phyloP scores from a whole-genome alignment of 2,888 invertebrate genomes.

The Cerastis rubricosa region DNA sequence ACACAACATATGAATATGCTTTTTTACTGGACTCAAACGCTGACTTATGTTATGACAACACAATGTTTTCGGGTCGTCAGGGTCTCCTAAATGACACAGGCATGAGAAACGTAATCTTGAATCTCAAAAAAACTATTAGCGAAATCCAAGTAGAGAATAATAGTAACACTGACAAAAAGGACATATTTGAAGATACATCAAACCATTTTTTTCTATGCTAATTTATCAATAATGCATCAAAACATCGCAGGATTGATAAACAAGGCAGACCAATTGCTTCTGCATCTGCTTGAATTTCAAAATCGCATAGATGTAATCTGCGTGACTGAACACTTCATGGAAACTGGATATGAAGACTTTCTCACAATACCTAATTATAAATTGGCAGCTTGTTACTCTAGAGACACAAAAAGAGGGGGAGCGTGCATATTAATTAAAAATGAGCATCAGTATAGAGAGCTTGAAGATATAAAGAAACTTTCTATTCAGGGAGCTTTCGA shows the following conservation, averaged over 20 bases:
- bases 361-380: no score
- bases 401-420: no score
- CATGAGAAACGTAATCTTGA: constrained; percentile 5
- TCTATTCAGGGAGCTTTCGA: not conserved
- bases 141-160: constrained; percentile 9
- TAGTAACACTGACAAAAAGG: not conserved
- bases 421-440: not conserved
- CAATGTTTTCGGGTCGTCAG: constrained; percentile 4
- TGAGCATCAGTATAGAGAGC: constrained; percentile 1
- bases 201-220: constrained; percentile 12
- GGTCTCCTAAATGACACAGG: constrained; percentile 12
- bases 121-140: constrained; percentile 4
- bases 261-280: constrained; percentile 4
- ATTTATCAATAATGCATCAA: constrained; percentile 13
- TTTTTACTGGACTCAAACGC: constrained; percentile 16
- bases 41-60: constrained; percentile 6
- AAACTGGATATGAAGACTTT: no score
- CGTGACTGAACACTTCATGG: no score
- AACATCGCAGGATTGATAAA: not conserved
- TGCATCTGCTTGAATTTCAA: constrained; percentile 8
- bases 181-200: not conserved
- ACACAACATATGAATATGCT: constrained; percentile 14
- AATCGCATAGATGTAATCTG: not conserved
- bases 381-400: no score
- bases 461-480: constrained; percentile 1